A percentile compares a stretch with the other conserved stretches of the same genome.
These are phyloP conservation scores for Dolichomitus sp. DNA, from an alignment of 2,888 invertebrate genomes.

Conservation along the genomic window DNA sequence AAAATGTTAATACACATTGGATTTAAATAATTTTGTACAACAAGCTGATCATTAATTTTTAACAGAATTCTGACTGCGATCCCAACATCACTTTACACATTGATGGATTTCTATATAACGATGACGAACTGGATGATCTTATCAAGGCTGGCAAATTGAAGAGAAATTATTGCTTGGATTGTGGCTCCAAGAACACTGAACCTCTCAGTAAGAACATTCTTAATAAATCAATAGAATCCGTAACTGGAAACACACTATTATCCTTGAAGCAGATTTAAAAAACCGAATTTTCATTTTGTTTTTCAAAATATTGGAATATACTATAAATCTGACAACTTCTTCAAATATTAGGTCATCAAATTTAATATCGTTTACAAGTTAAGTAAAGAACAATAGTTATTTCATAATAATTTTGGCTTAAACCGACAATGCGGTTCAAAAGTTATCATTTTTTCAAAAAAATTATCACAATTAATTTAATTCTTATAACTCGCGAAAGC, in stretches of 20 bases:
- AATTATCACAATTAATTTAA: no score
- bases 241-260: neutral
- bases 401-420: no score
- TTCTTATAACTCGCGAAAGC: no score
- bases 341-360: no score
- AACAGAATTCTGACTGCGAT: constrained; percentile 87
- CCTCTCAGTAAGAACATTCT: constrained; percentile 86
- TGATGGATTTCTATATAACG: constrained; percentile 91
- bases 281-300: neutral
- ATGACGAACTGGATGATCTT: constrained; percentile 88
- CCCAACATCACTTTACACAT: constrained; percentile 88
- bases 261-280: neutral
- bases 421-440: no score
- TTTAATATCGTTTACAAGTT: no score
- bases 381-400: no score
- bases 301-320: no score
- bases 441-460: no score
- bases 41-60: neutral
- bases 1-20: neutral
- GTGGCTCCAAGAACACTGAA: constrained; percentile 87
- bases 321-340: no score
- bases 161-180: constrained; percentile 87
- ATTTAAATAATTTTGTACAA: neutral
- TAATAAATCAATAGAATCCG: neutral
- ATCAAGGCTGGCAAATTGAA: constrained; percentile 86